phyloP scores from a whole-genome alignment of 2,888 invertebrate species.

The Brachynemurus nebulosus region DNA sequence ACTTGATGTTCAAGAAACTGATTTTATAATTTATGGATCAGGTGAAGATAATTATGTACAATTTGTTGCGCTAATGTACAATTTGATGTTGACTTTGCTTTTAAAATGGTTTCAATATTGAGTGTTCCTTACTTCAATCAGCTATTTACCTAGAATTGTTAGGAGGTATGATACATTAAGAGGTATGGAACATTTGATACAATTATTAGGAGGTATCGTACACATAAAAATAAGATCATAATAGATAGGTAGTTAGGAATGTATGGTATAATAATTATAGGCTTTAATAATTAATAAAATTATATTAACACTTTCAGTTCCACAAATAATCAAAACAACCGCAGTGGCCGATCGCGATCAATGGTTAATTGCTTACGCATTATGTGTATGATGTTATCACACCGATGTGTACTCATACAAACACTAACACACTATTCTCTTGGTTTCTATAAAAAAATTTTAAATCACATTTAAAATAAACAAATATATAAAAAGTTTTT shows the following conservation, averaged over 20 bases:
- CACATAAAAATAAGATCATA: too few species aligned
- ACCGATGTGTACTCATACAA: too few species aligned
- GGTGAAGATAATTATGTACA: not conserved
- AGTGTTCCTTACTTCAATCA: not conserved
- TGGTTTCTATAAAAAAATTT: too few species aligned
- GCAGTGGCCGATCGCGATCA: too few species aligned
- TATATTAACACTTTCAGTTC: not conserved
- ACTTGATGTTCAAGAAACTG: not conserved
- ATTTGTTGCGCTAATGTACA: not conserved
- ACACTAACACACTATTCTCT: too few species aligned
- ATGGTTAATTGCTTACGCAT: too few species aligned
- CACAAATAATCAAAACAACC: too few species aligned
- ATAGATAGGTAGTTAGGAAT: too few species aligned
- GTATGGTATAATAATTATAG: not conserved
- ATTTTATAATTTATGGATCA: not conserved
- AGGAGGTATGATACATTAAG: not conserved
- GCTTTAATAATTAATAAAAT: not conserved
- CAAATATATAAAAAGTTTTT: too few species aligned
- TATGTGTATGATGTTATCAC: too few species aligned
- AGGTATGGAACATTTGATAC: not conserved
- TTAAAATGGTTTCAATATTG: not conserved
- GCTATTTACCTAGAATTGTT: not conserved
- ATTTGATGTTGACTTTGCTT: not conserved
- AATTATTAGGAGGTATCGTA: too few species aligned
- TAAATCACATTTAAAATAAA: too few species aligned